phyloP scores from a whole-genome alignment of 2,113 vertebrate genomes.

The Urocynchramus pylzowi region DNA sequence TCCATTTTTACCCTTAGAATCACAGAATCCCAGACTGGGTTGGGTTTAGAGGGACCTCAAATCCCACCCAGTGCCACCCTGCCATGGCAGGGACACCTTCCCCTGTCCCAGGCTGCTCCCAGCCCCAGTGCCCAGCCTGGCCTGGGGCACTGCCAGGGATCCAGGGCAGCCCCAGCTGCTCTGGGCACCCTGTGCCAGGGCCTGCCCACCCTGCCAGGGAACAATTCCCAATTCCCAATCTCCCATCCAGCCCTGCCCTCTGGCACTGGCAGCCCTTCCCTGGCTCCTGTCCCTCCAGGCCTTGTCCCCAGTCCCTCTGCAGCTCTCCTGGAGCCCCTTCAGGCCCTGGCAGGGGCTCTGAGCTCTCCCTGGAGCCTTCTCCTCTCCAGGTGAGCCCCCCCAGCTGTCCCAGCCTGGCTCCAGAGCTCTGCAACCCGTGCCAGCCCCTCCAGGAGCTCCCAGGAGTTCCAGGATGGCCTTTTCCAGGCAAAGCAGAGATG shows the following conservation, averaged over 20 bases:
- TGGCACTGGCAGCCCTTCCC: not conserved
- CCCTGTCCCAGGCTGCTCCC: not conserved
- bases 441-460: not conserved
- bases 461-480: not conserved
- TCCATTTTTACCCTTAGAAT: not conserved
- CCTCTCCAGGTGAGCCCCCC: not conserved
- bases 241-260: not conserved
- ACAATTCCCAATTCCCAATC: not conserved
- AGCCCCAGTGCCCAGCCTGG: not conserved
- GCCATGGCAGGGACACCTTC: not conserved
- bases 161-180: not conserved
- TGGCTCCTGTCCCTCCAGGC: rapidly evolving
- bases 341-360: not conserved
- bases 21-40: not conserved
- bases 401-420: not conserved
- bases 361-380: not conserved
- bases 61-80: rapidly evolving
- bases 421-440: not conserved
- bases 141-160: not conserved
- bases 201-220: not conserved
- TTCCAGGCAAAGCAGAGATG: not conserved
- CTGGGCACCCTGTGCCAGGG: not conserved
- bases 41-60: rapidly evolving
- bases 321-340: not conserved
- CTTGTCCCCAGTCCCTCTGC: not conserved